Percentiles rank a stretch among this genome's conserved stretches.
Evolutionary conservation across 2,113 vertebrate species (phyloP).

Genomic region (Prinia subflava): DNA sequence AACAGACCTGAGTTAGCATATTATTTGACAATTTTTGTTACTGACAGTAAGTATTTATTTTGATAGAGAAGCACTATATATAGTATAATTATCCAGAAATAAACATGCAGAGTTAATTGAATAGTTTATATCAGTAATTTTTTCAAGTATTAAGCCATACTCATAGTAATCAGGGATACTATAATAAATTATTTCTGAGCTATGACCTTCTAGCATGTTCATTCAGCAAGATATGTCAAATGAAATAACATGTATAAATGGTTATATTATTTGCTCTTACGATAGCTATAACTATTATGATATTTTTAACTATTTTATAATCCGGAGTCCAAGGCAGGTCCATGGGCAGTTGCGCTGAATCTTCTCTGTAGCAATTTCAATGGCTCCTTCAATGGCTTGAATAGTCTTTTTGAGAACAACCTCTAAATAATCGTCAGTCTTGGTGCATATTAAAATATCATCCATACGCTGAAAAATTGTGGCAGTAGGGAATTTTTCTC

Average conservation of each 20-base stretch:
- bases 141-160: background rate
- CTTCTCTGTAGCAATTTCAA: too few species aligned
- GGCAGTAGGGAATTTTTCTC: background rate
- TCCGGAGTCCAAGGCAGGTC: background rate
- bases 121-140: background rate
- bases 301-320: background rate
- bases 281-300: accelerated
- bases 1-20: background rate
- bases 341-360: too few species aligned
- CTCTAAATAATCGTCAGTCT: background rate
- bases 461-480: background rate
- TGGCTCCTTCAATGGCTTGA: too few species aligned
- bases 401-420: too few species aligned
- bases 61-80: background rate
- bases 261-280: background rate
- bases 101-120: background rate
- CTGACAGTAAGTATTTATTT: background rate
- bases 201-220: background rate
- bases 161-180: background rate
- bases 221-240: background rate
- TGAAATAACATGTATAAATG: background rate
- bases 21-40: background rate
- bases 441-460: background rate
- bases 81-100: background rate
- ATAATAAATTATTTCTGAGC: background rate